Conservation (phyloP, 2,888 invertebrate genomes). For the Colletes collaris region DNA sequence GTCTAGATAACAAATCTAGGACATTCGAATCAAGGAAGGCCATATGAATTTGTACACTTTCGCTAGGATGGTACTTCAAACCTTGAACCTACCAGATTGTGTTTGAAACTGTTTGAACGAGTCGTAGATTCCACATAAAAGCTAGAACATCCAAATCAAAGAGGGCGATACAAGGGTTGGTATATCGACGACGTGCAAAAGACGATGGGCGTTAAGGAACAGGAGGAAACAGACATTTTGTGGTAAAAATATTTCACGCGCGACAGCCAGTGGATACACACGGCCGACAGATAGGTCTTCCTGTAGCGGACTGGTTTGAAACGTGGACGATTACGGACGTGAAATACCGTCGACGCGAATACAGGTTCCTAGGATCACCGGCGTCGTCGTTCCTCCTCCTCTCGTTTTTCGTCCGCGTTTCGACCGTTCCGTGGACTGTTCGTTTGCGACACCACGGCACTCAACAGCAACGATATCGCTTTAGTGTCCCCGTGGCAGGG, state of each 20-base stretch:
- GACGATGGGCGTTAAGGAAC: conserved; percentile 32
- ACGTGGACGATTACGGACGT: conserved; percentile 66
- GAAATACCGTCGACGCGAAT: conserved; percentile 10
- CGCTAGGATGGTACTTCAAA: too few relatives aligned
- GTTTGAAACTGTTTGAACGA: too few relatives aligned
- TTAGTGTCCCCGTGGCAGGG: conserved; percentile 42
- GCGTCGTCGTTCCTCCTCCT: conserved; percentile 17
- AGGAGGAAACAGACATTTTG: not conserved
- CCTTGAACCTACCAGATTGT: too few relatives aligned
- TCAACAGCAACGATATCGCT: conserved; percentile 50
- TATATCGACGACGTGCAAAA: too few relatives aligned
- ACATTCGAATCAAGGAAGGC: too few relatives aligned
- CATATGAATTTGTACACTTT: too few relatives aligned
- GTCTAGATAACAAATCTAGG: too few relatives aligned
- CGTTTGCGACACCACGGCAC: not conserved
- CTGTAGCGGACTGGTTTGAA: conserved; percentile 62
- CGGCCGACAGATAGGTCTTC: conserved; percentile 42
- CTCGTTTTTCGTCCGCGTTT: conserved; percentile 26
- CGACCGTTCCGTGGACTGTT: not conserved
- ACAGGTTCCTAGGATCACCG: conserved; percentile 27
- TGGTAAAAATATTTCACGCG: conserved; percentile 68
- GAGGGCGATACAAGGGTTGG: too few relatives aligned
- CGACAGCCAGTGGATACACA: conserved; percentile 54
- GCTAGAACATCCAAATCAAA: too few relatives aligned
- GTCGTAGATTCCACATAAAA: too few relatives aligned